Evolutionary conservation across 2,113 vertebrate genomes (phyloP).

Genomic region (Protobothrops flavoviridis): DNA sequence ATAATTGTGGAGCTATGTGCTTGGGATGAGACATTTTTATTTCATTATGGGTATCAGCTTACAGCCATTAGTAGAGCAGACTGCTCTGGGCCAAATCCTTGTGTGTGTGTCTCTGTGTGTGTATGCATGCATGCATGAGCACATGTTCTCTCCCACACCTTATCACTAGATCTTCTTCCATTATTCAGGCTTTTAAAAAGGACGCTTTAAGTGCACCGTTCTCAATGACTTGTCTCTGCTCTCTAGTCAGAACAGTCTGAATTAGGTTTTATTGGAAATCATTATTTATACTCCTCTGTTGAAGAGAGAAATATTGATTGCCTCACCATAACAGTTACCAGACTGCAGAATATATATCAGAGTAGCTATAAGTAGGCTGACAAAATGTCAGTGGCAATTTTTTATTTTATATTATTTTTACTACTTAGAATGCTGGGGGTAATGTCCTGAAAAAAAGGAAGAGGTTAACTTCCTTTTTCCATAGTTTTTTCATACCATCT

Average conservation of each 20-base stretch:
- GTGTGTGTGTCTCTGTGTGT: conserved; percentile 42
- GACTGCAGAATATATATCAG: conserved; percentile 70
- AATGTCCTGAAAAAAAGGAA: conserved; percentile 79
- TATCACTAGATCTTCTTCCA: conserved; percentile 77
- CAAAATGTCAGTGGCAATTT: conserved; percentile 78
- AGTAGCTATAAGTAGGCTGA: conserved; percentile 63
- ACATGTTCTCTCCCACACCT: conserved; percentile 20
- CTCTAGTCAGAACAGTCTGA: conserved; percentile 63
- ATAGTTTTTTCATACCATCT: conserved; percentile 71
- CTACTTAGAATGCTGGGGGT: conserved; percentile 76
- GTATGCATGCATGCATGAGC: conserved; percentile 35
- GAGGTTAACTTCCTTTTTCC: conserved; percentile 63
- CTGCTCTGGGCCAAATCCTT: conserved; percentile 69
- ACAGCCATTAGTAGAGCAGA: conserved; percentile 82
- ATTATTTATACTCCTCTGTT: conserved; percentile 74
- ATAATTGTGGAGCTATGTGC: conserved; percentile 68
- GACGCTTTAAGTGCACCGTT: conserved; percentile 60
- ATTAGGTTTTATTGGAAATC: conserved; percentile 82
- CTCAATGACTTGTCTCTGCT: conserved; percentile 72
- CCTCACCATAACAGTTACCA: conserved; percentile 73
- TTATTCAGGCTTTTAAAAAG: conserved; percentile 68
- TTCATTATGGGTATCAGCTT: conserved; percentile 81
- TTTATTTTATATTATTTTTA: conserved; percentile 69
- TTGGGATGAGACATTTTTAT: conserved; percentile 78
- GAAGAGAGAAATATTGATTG: conserved; percentile 71